Conservation (phyloP, 2,797 vertebrate genomes). For the Sebastes itinus region DNA sequence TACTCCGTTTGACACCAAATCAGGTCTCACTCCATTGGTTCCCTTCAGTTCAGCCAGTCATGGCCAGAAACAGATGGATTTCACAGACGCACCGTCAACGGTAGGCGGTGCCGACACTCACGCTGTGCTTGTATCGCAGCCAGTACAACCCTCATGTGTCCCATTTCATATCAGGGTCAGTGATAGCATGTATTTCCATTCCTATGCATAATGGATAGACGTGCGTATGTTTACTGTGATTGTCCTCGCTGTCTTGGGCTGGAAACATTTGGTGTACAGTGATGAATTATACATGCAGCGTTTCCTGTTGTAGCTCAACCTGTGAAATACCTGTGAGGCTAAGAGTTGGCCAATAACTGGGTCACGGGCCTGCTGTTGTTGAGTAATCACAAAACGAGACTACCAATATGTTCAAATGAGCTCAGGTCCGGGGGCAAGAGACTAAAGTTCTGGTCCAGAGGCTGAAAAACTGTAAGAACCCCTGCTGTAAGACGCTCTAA, state of each 20-base stretch:
- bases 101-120: slow-evolving; percentile 45
- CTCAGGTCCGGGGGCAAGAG: slow-evolving; percentile 27
- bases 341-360: slow-evolving; percentile 35
- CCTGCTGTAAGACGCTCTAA: slow-evolving; percentile 30
- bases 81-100: slow-evolving; percentile 57
- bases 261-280: slow-evolving; percentile 17
- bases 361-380: slow-evolving; percentile 32
- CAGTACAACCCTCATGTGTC: slow-evolving; percentile 28
- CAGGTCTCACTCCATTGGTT: slow-evolving; percentile 71
- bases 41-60: slow-evolving; percentile 51
- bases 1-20: slow-evolving; percentile 75
- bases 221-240: slow-evolving; percentile 10
- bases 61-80: slow-evolving; percentile 69
- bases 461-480: slow-evolving; percentile 15
- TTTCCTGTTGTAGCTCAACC: slow-evolving; percentile 28
- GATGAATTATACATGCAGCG: slow-evolving; percentile 40
- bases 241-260: slow-evolving; percentile 7
- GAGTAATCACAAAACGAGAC: slow-evolving; percentile 45
- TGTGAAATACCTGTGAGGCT: slow-evolving; percentile 48
- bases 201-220: slow-evolving; percentile 8
- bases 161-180: slow-evolving; percentile 31
- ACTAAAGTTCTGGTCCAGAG: slow-evolving; percentile 38
- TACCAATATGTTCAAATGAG: slow-evolving; percentile 42
- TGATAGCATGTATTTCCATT: slow-evolving; percentile 29
- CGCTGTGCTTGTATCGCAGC: slow-evolving; percentile 27